Evolutionary conservation across 2,113 vertebrate genomes (phyloP).

Genomic region (Canis aureus): DNA sequence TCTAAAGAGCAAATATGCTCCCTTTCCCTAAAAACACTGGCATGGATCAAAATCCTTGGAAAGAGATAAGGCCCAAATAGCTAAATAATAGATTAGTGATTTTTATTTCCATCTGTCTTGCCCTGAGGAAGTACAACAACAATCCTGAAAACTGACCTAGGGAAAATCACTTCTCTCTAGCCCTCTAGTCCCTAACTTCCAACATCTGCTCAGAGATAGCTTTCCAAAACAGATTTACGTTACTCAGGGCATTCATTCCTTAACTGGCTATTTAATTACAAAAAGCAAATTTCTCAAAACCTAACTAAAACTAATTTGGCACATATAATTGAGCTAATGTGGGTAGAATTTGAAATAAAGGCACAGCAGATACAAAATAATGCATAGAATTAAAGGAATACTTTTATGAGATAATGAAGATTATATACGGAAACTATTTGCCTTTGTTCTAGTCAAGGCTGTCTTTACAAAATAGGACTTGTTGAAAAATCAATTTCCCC

Average conservation of each 20-base stretch:
- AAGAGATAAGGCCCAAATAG: neutral
- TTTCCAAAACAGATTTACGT: neutral
- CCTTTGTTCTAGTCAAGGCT: neutral
- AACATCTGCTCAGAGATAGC: neutral
- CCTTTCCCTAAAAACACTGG: neutral
- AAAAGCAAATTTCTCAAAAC: conserved; percentile 7
- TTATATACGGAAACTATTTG: neutral
- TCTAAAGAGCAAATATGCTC: neutral
- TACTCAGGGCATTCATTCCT: neutral
- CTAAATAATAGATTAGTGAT: neutral
- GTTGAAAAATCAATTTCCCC: neutral
- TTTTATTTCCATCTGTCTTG: neutral
- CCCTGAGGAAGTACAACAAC: neutral
- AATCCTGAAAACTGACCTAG: neutral
- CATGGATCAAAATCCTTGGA: neutral
- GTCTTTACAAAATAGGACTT: neutral
- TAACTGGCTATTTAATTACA: neutral
- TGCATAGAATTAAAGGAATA: neutral
- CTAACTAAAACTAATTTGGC: conserved; percentile 47
- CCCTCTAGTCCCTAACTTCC: neutral
- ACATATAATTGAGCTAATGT: neutral
- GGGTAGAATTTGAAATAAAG: conserved; percentile 9
- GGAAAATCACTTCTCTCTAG: neutral
- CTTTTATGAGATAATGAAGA: neutral
- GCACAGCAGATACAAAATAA: conserved; percentile 1